Evolutionary conservation across 2,797 vertebrate genomes (phyloP), one percentile per base, ranked within the genome.

Genomic region (Ispidina picta): DNA sequence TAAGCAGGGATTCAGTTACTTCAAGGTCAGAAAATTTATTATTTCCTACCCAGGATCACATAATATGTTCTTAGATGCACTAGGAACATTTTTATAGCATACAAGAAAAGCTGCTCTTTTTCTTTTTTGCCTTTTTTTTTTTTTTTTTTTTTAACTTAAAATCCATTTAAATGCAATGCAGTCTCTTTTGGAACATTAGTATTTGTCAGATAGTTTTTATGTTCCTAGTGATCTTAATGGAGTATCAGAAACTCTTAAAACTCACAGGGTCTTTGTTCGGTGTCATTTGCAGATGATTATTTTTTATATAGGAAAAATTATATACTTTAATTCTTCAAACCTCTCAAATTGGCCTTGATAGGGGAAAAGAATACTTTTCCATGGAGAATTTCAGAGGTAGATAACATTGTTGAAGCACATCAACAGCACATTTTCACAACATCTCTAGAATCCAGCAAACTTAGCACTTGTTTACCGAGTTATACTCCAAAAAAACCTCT

Each of bases 101-200:
- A 41, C 13, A 74, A 83, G 54, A 74, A 74, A 87, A 85, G 7
- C 6, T 26, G n/a, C n/a, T n/a, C n/a, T 87, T 80, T 85, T 83
- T 37, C 83, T 90, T 91, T 90, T 95, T 91, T 90, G 88, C 8
- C 85, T 83, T 87, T 82, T 37, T 85, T 90, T 90, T 88, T 26
- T 87, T 83, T 87, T 84, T 37, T 85, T 90, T 91, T 90, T 95
- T 91, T 90, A 88, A 85, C 72, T 70, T 83, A 80, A 94, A 90
- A 88, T 92, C 71, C 62, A 88, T 94, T 59, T 69, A 80, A 80
- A 69, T 10, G 4, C 44, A 59, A 69, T 10, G 4, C 44, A 59
- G 51, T 84, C 37, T 8, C 12, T 93, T 86, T 92, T 81, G 68
- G 60, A 89, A 49, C 28, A 54, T 84, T 84, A 88, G 41, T 82